These are phyloP conservation scores for Ageneiosus marmoratus DNA, from an alignment of 2,113 vertebrate genomes.

Conservation along the genomic window DNA sequence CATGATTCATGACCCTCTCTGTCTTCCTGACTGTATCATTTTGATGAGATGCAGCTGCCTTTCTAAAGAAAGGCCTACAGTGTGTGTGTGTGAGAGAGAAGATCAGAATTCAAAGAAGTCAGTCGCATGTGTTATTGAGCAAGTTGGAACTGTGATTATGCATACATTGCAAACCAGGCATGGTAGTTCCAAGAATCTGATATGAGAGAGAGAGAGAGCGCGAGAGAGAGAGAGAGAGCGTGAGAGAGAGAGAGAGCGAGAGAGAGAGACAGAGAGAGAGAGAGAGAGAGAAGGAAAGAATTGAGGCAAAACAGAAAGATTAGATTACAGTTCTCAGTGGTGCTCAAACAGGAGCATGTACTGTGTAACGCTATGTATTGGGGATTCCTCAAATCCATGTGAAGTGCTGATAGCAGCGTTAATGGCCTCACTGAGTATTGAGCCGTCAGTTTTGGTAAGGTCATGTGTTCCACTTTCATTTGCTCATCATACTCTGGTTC, in stretches of 20 bases:
- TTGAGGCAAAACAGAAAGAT: not conserved
- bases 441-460: not conserved
- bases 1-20: not conserved
- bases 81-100: not conserved
- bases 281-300: not conserved
- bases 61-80: not conserved
- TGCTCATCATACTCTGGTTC: not conserved
- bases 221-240: not conserved
- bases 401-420: not conserved
- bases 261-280: not conserved
- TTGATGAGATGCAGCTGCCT: constrained; percentile 9
- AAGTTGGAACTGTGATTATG: not conserved
- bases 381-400: not conserved
- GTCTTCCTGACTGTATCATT: not conserved
- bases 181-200: constrained; percentile 3
- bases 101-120: constrained; percentile 15
- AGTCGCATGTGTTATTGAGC: not conserved
- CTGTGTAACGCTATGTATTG: not conserved
- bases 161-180: not conserved
- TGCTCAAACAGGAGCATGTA: not conserved
- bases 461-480: not conserved
- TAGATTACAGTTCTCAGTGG: not conserved
- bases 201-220: not conserved
- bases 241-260: not conserved
- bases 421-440: not conserved